Evolutionary conservation across 2,888 invertebrate species (phyloP).

Genomic region (Xylota sylvarum): DNA sequence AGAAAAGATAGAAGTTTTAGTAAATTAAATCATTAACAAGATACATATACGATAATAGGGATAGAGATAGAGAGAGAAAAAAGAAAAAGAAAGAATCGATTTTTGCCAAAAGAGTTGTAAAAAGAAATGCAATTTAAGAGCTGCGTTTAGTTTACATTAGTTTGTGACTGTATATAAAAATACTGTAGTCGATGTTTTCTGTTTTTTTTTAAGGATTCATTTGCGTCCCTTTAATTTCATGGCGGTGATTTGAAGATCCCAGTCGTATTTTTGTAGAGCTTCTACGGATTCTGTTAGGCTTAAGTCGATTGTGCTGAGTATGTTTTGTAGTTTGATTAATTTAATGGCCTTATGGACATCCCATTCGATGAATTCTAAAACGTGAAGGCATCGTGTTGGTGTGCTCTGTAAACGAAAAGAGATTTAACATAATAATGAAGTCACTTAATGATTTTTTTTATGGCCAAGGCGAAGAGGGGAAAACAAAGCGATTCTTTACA

Average conservation of each 20-base stretch:
- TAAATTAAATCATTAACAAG: conserved; percentile 8
- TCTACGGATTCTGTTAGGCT: conserved; percentile 82
- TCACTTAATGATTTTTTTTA: too few species aligned
- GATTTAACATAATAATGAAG: not conserved
- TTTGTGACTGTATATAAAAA: conserved; percentile 60
- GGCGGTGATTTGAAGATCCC: conserved; percentile 84
- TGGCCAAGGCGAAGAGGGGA: too few species aligned
- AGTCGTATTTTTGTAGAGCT: conserved; percentile 83
- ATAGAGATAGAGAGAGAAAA: not conserved
- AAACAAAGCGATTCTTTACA: too few species aligned
- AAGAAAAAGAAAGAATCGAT: conserved; percentile 37
- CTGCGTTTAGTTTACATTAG: conserved; percentile 29
- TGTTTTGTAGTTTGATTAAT: conserved; percentile 84
- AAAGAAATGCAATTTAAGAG: conserved; percentile 22
- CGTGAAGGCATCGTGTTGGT: conserved; percentile 91
- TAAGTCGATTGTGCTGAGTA: conserved; percentile 80
- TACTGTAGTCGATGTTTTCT: conserved; percentile 37
- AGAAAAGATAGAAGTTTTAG: conserved; percentile 23
- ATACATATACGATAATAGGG: too few species aligned
- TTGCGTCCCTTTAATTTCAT: conserved; percentile 81
- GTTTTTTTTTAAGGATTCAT: conserved; percentile 23
- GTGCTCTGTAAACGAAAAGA: conserved; percentile 85
- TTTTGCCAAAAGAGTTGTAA: conserved; percentile 33
- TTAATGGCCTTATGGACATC: conserved; percentile 96
- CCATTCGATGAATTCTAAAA: conserved; percentile 94